Base-by-base conservation (phyloP, 2,888 invertebrate species). In the Gari tellinella region DNA sequence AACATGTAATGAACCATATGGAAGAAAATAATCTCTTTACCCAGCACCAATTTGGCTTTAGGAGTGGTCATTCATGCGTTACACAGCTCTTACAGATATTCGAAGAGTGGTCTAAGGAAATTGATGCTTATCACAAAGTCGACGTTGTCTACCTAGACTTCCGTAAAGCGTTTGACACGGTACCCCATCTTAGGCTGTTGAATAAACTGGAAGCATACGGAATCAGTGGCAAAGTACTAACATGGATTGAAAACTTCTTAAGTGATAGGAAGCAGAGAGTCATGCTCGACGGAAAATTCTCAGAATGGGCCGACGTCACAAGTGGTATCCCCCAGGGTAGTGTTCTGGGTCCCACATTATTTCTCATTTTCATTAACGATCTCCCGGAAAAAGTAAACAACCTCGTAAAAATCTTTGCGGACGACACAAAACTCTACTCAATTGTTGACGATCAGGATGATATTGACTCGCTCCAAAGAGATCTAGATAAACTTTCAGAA, bases 141-240 rank as follows among this genome's bases (percentile, higher is more conserved):
- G n/a, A n/a, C n/a, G n/a, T n/a, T n/a, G n/a, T n/a, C n/a, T n/a
- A n/a, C n/a, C n/a, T n/a, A n/a, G n/a, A n/a, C n/a, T n/a, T n/a
- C n/a, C n/a, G n/a, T n/a, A n/a, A n/a, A 15, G 64, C 56, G 0
- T 65, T 65, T 26, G 70, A 70, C 31, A 53, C 23, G 14, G 70
- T 64, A 2, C 65, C 65, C 1, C 65, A 65, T 37, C 7, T 37
- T 15, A 38, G 23, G 17, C 49, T 49, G 5, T 15, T 49, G 21
- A 17, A 49, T 5, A 23, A 49, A 49, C 3, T 21, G 17, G 12
- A 17, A 25, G 14, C 12, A 14, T 23, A 40, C 15, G 65, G 60
- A 1, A 72, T 72, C 19, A 5, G 19, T n/a, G 65, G 61, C 2
- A n/a, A 43, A n/a, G n/a, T 65, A n/a, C n/a, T n/a, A n/a, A n/a